A percentile compares a stretch with the other conserved stretches of the same genome.
These are phyloP conservation scores for Bembecia ichneumoniformis DNA, from an alignment of 2,888 invertebrate genomes.

Conservation along the genomic window DNA sequence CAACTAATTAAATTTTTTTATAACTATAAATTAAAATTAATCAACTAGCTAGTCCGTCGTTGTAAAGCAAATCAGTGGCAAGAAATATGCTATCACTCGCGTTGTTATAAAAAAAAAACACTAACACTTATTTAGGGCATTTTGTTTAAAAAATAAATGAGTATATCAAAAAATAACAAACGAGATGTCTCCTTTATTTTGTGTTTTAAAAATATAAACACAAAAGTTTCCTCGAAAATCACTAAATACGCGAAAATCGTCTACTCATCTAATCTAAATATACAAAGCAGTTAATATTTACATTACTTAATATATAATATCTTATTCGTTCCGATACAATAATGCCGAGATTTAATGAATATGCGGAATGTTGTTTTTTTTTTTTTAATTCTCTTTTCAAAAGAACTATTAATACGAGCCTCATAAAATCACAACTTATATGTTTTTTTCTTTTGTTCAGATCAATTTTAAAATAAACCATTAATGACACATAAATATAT, in stretches of 20 bases:
- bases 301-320: neutral
- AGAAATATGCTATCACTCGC: neutral
- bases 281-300: neutral
- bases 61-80: neutral
- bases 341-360: too few relatives aligned
- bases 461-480: too few relatives aligned
- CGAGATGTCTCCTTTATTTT: neutral
- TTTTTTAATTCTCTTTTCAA: too few relatives aligned
- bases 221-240: neutral
- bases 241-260: neutral
- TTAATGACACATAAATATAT: too few relatives aligned
- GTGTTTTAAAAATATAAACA: neutral
- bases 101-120: neutral
- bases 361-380: too few relatives aligned
- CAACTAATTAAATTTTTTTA: neutral
- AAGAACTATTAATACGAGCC: too few relatives aligned
- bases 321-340: neutral
- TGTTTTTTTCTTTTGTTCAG: too few relatives aligned
- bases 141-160: neutral
- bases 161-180: neutral
- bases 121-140: neutral
- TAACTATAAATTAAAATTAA: neutral
- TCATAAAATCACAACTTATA: too few relatives aligned
- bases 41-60: neutral
- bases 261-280: neutral